Conservation (phyloP, 2,113 vertebrate genomes). For the Sorex araneus region DNA sequence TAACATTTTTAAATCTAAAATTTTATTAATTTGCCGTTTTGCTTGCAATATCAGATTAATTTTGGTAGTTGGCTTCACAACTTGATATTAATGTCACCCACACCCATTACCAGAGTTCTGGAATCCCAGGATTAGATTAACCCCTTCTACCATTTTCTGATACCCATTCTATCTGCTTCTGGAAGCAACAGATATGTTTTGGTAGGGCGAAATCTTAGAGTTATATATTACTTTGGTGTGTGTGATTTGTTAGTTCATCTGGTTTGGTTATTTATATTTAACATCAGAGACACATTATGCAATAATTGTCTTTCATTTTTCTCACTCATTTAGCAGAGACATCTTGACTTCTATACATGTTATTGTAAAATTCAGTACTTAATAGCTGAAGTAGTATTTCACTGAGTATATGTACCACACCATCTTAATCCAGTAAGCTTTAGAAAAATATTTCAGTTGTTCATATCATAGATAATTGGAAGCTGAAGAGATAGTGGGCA, state of each 20-base stretch:
- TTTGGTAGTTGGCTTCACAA: neutral
- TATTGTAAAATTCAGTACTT: neutral
- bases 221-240: neutral
- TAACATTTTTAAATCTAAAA: no score
- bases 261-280: neutral
- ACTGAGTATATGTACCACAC: neutral
- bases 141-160: no score
- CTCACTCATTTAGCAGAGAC: neutral
- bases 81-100: neutral
- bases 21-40: no score
- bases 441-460: neutral
- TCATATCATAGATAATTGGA: no score
- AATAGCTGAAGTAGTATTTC: neutral
- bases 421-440: neutral
- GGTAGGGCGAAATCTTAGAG: neutral
- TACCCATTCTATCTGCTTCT: no score
- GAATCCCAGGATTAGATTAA: no score
- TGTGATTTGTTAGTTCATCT: neutral
- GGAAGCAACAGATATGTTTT: neutral
- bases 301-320: neutral
- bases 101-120: neutral
- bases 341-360: neutral
- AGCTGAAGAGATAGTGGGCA: no score
- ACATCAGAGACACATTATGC: neutral
- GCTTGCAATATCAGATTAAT: neutral